Percentiles rank a stretch among this genome's conserved stretches.
These are phyloP conservation scores for Atta texana DNA, from an alignment of 1,140 invertebrate genomes.

Conservation along the genomic window DNA sequence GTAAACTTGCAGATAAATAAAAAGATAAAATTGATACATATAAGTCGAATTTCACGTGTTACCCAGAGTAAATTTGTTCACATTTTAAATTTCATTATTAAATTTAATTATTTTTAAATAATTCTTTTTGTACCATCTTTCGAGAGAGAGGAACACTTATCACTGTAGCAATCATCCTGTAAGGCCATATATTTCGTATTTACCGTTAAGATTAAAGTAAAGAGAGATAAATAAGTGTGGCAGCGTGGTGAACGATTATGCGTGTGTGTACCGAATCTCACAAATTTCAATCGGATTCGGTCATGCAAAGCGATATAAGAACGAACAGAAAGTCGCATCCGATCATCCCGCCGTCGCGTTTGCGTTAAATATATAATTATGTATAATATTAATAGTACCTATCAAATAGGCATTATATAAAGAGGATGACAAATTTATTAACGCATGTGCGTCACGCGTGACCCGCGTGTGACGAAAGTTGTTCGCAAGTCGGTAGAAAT, in stretches of 20 bases:
- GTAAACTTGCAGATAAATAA: constrained; percentile 1
- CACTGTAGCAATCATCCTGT: constrained; percentile 76
- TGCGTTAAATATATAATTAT: constrained; percentile 72
- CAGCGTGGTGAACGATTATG: constrained; percentile 51
- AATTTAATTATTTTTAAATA: constrained; percentile 60
- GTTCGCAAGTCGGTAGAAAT: constrained; percentile 71
- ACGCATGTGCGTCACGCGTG: constrained; percentile 63
- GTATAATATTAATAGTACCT: constrained; percentile 75
- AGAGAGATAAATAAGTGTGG: constrained; percentile 65
- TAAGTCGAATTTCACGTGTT: constrained; percentile 26
- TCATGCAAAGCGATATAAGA: neutral
- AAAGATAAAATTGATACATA: neutral
- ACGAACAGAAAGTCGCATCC: neutral
- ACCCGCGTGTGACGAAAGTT: constrained; percentile 66
- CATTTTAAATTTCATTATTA: constrained; percentile 50
- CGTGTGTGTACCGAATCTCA: neutral
- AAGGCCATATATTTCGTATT: constrained; percentile 83
- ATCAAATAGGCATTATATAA: constrained; percentile 64
- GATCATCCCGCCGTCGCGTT: constrained; percentile 63
- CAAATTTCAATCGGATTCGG: neutral
- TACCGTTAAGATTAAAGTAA: constrained; percentile 75
- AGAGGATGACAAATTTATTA: constrained; percentile 75
- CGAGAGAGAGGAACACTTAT: constrained; percentile 69
- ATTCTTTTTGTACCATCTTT: constrained; percentile 59
- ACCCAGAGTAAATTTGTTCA: constrained; percentile 16